These are phyloP conservation scores for Hystrix cristata DNA, from an alignment of 2,113 vertebrate species.

Conservation along the genomic window DNA sequence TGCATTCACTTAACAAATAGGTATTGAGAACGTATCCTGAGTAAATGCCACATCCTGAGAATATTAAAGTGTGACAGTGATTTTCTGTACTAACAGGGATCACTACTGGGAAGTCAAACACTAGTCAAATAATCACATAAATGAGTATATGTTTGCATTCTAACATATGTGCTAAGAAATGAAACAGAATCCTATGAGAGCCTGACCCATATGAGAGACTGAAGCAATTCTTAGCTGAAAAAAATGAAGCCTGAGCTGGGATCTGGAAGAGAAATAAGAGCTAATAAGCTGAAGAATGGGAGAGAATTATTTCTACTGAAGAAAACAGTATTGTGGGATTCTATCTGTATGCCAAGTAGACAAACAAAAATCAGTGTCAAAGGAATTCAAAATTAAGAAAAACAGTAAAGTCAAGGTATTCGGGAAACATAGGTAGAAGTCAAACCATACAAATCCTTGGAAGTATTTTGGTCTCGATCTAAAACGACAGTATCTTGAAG, in stretches of 20 bases:
- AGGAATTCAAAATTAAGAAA: not conserved
- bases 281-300: not conserved
- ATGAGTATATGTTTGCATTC: not conserved
- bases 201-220: not conserved
- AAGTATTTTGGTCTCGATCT: not conserved
- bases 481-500: not conserved
- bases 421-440: not conserved
- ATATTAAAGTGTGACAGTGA: not conserved
- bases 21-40: not conserved
- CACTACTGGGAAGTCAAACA: not conserved
- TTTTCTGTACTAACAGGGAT: not conserved
- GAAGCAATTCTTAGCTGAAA: not conserved
- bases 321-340: not conserved
- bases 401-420: not conserved
- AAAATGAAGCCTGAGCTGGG: not conserved
- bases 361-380: not conserved
- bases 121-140: not conserved
- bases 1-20: not conserved
- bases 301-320: conserved; percentile 22
- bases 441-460: not conserved
- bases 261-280: not conserved
- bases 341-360: not conserved
- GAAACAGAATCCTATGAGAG: not conserved
- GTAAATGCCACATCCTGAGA: not conserved
- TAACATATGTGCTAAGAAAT: not conserved